Conservation (phyloP, 2,113 vertebrate genomes). For the Cacatua alba region DNA sequence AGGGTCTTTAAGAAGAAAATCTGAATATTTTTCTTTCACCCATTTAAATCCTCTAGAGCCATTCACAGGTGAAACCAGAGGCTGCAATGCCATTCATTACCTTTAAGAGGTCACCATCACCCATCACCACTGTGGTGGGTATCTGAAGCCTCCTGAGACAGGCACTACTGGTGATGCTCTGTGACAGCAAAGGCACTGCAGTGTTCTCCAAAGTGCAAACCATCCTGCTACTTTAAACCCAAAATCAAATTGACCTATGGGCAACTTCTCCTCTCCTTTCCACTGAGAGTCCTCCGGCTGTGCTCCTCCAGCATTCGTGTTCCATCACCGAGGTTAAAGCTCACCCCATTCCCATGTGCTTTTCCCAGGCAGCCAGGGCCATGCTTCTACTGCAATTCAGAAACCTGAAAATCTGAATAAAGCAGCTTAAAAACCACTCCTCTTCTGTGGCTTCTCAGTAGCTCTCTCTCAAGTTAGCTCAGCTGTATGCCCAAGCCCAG, state of each 20-base stretch:
- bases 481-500: background rate
- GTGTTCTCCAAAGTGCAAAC: background rate
- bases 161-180: background rate
- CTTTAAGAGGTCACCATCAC: background rate
- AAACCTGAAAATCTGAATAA: background rate
- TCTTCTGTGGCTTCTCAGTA: background rate
- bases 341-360: rapidly evolving
- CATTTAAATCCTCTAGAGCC: background rate
- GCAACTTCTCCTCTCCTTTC: background rate
- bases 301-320: rapidly evolving
- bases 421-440: background rate
- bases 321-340: rapidly evolving
- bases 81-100: rapidly evolving
- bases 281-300: rapidly evolving
- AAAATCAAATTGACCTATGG: rapidly evolving
- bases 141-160: background rate
- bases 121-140: background rate
- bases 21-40: background rate
- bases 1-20: background rate
- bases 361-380: background rate
- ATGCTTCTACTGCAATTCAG: rapidly evolving
- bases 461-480: background rate
- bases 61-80: background rate
- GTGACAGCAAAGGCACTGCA: background rate
- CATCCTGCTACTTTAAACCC: background rate